phyloP scores from a whole-genome alignment of 1,140 invertebrate genomes.

The Radopholus similis region DNA sequence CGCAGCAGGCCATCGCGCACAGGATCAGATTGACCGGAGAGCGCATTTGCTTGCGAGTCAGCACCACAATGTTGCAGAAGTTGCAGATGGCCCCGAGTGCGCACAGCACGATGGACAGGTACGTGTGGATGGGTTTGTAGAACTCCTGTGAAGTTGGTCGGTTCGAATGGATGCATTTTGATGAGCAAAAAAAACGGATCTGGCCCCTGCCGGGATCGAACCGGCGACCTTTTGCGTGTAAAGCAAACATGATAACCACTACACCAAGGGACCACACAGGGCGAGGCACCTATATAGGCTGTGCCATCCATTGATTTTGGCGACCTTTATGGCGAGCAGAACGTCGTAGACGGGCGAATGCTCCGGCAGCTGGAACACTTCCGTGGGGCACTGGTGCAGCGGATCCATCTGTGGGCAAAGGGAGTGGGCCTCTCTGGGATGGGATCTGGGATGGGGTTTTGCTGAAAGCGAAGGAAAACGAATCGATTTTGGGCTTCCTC shows the following conservation, averaged over 20 bases:
- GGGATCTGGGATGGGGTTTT: not conserved
- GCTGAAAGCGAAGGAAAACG: not conserved
- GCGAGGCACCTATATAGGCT: not conserved
- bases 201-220: no score
- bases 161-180: no score
- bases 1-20: constrained; percentile 58
- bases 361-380: constrained; percentile 40
- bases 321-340: constrained; percentile 39
- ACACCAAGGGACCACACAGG: no score
- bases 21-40: constrained; percentile 59
- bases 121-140: constrained; percentile 52
- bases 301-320: not conserved
- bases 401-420: constrained; percentile 2
- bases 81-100: constrained; percentile 52
- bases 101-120: constrained; percentile 54
- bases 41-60: constrained; percentile 55
- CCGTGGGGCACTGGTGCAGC: constrained; percentile 5
- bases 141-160: constrained; percentile 17
- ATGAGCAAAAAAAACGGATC: no score
- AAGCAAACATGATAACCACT: no score
- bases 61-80: constrained; percentile 58
- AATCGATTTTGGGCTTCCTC: no score
- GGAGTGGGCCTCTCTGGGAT: not conserved
- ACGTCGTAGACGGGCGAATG: constrained; percentile 33
- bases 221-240: no score